Base-by-base conservation (phyloP, 2,113 vertebrate genomes). In the Corythaeola cristata region DNA sequence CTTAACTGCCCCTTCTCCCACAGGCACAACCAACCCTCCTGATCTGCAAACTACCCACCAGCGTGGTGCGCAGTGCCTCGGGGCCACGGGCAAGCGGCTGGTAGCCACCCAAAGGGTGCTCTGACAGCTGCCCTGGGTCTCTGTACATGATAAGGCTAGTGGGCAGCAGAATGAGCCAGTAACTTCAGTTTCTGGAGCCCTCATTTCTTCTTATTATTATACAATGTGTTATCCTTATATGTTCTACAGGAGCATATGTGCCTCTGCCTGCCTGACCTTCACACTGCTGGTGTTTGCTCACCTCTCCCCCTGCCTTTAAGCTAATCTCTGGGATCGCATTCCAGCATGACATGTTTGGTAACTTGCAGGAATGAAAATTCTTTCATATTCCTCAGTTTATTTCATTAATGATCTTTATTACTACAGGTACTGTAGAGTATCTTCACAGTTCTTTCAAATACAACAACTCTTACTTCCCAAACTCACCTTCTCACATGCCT, bases 281-380 rank as follows among this genome's bases (percentile, higher is more conserved):
- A 96, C 78, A 89, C 92, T 4, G 2, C 26, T 27, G 71, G 74
- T 95, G 67, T 88, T 96, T 95, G 87, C 77, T 94, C 77, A 85
- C 73, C 92, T 90, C 76, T 88, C 39, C 78, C 74, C 59, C 49
- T 15, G 33, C 77, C 80, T 92, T 53, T 21, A 6, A 78, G 13
- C 20, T 88, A 11, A 88, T 79, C 94, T 82, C 74, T 69, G 74
- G 62, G 55, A 84, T 64, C 44, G 3, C 69, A 58, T 85, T 96
- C 93, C 91, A 79, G 55, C 26, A 19, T 62, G 41, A 60, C 33
- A 66, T 11, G 26, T 44, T 90, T 62, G 62, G 52, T 58, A 85
- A 89, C 80, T 6, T 37, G 49, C 15, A 75, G 44, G 26, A 63
- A 72, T 47, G 5, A 72, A 45, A 74, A 60, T 64, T 78, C 52